Percentiles rank a stretch among this genome's conserved stretches.
These are phyloP conservation scores for Polymixis flavicincta DNA, from an alignment of 2,888 invertebrate species.

Conservation along the genomic window DNA sequence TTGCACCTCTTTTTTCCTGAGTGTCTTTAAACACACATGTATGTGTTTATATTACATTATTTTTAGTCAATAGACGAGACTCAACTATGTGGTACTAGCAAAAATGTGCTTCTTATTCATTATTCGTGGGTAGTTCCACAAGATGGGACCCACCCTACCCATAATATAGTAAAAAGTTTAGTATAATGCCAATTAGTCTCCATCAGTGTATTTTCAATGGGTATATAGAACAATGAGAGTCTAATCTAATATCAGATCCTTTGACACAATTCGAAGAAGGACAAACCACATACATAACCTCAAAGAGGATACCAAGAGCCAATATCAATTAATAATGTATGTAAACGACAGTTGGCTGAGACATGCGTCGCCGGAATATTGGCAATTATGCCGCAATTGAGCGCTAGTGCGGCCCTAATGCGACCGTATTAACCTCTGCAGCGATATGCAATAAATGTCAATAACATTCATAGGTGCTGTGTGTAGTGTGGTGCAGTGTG, in stretches of 20 bases:
- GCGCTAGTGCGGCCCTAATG: conserved; percentile 51
- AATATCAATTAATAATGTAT: conserved; percentile 72
- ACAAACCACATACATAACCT: conserved; percentile 15
- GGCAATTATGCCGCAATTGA: conserved; percentile 67
- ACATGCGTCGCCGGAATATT: conserved; percentile 59
- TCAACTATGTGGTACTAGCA: not conserved
- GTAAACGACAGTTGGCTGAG: conserved; percentile 64
- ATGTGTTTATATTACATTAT: not conserved
- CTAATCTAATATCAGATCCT: not conserved
- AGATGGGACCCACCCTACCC: not conserved
- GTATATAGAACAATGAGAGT: not conserved
- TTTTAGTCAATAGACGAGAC: not conserved
- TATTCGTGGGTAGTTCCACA: not conserved
- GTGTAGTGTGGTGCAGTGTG: too few relatives aligned
- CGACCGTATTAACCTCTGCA: conserved; percentile 57
- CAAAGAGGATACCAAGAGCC: conserved; percentile 33
- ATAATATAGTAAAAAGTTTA: not conserved
- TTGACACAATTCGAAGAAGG: not conserved
- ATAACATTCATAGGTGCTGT: conserved; percentile 35
- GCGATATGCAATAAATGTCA: conserved; percentile 45
- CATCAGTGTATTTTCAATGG: not conserved
- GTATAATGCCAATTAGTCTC: not conserved
- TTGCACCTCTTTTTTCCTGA: not conserved
- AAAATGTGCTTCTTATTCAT: not conserved
- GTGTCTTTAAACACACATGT: not conserved